These are phyloP conservation scores for Yasuhikotakia modesta DNA, from an alignment of 2,797 vertebrate genomes.

Conservation along the genomic window DNA sequence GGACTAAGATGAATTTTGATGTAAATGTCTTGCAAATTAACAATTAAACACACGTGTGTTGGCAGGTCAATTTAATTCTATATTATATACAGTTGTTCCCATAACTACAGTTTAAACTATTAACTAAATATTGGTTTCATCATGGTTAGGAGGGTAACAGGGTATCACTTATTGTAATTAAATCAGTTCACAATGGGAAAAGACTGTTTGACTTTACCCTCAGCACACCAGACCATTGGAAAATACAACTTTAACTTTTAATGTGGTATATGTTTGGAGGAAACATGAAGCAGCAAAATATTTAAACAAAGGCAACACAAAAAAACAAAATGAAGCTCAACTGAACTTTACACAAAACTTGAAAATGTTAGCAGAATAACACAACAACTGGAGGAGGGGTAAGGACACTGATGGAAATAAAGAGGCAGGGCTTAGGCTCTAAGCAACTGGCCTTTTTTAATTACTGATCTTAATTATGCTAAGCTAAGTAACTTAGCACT, in stretches of 20 bases:
- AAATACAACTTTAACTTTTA: slow-evolving; percentile 18
- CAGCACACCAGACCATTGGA: slow-evolving; percentile 22
- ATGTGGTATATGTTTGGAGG: slow-evolving; percentile 18
- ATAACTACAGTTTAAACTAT: too few species aligned
- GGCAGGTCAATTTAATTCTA: too few species aligned
- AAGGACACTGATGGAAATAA: slow-evolving; percentile 35
- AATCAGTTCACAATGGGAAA: background rate
- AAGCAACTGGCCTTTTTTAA: background rate
- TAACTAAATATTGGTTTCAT: too few species aligned
- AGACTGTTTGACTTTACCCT: background rate
- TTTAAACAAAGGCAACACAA: slow-evolving; percentile 37
- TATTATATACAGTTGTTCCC: too few species aligned
- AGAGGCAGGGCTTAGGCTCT: slow-evolving; percentile 33
- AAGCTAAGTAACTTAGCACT: background rate
- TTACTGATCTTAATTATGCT: background rate
- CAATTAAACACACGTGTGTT: too few species aligned
- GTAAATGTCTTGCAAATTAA: too few species aligned
- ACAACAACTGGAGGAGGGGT: slow-evolving; percentile 45
- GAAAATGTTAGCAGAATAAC: slow-evolving; percentile 43
- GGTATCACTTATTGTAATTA: too few species aligned
- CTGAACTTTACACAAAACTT: slow-evolving; percentile 19
- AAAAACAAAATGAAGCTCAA: slow-evolving; percentile 37
- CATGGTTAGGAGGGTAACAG: too few species aligned
- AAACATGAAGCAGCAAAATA: slow-evolving; percentile 40
- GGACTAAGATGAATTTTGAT: background rate